Conservation (phyloP, 2,113 vertebrate genomes). For the Rattus norvegicus region GRCr8 NC_086023.1:157205501-157206000, state of each 20-base stretch:
- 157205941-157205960: not conserved
- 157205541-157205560: fast-evolving
- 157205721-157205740: not conserved
- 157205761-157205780: not conserved
- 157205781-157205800: not conserved
- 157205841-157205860: not conserved
- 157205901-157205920: not conserved
- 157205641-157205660: not conserved
- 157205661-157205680: not conserved
- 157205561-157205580: not conserved
- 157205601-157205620: not conserved
- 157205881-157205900: not conserved
- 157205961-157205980: not conserved
- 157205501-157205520: too few relatives aligned
- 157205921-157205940: not conserved
- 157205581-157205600: fast-evolving
- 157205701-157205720: not conserved
- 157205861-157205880: too few relatives aligned
- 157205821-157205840: not conserved
- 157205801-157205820: too few relatives aligned
- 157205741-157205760: fast-evolving
- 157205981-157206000: not conserved
- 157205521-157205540: fast-evolving
- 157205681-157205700: not conserved
- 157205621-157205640: not conserved